Evolutionary conservation across 2,888 invertebrate genomes (phyloP).

Genomic region (Eucera pruinosa): DNA sequence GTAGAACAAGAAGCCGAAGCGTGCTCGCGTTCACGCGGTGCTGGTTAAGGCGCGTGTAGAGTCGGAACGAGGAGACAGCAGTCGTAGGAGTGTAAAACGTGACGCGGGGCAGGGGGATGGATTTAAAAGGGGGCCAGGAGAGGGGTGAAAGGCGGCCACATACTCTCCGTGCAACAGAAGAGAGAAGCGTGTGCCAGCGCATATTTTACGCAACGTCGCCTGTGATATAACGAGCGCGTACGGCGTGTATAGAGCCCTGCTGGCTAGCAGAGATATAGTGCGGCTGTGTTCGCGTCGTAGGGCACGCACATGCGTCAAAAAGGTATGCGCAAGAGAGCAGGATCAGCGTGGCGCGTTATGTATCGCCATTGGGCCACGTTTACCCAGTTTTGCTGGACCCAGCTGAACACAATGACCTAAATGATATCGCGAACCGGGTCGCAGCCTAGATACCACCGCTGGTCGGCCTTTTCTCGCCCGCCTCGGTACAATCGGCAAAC

Average conservation of each 20-base stretch:
- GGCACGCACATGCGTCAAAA: slow-evolving; percentile 52
- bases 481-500: slow-evolving; percentile 63
- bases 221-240: slow-evolving; percentile 72
- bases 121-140: slow-evolving; percentile 64
- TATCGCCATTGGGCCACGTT: slow-evolving; percentile 48
- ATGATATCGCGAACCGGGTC: slow-evolving; percentile 78
- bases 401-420: slow-evolving; percentile 77
- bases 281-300: neutral
- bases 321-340: slow-evolving; percentile 16
- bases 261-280: neutral
- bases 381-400: slow-evolving; percentile 71
- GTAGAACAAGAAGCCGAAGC: slow-evolving; percentile 52
- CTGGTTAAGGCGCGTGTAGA: slow-evolving; percentile 52
- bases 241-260: slow-evolving; percentile 5
- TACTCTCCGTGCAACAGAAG: slow-evolving; percentile 56
- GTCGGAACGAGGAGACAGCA: slow-evolving; percentile 37
- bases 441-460: slow-evolving; percentile 76
- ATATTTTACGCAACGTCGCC: slow-evolving; percentile 75
- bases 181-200: slow-evolving; percentile 61
- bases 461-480: slow-evolving; percentile 67
- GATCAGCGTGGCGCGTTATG: slow-evolving; percentile 7
- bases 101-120: slow-evolving; percentile 45
- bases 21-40: slow-evolving; percentile 35
- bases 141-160: slow-evolving; percentile 76
- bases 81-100: slow-evolving; percentile 27